Evolutionary conservation across 2,113 vertebrate species (phyloP), one percentile per base, ranked within the genome.

Genomic region (Arvicanthis niloticus): DNA sequence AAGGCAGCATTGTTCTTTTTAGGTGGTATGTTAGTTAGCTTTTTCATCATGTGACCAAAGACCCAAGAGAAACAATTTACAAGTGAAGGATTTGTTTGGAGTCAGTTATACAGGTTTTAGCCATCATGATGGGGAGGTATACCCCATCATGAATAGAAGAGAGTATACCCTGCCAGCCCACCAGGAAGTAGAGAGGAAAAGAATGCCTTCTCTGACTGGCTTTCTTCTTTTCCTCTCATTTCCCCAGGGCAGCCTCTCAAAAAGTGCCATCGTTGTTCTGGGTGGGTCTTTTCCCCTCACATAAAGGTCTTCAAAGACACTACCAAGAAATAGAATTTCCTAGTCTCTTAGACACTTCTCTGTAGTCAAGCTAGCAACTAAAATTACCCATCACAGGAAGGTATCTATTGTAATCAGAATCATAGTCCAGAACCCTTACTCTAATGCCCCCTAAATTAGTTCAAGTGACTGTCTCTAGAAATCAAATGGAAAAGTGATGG

Each of bases 1-100:
- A 96, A 90, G 68, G 91, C 80, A 88, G 22, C 93, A 9, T 16
- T 90, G n/a, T 56, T 88, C 5, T 86, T 84, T 84, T 53, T 65
- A 58, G 1, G 16, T 65, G 51, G 12, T 48, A 62, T 24, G n/a
- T 22, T 37, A 24, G 56, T 48, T 51, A 37, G 58, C 29, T 65
- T 77, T 34, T 22, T 56, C 26, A 89, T 37, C n/a, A 45, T n/a
- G 72, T 31, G 34, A 19, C 29, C 56, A 62, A 76, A 77, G 31
- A 65, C 40, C 56, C 24, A 21, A 90, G 56, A 89, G n/a, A 45
- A 75, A 45, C n/a, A 76, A 45, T 42, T 60, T 62, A 37, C 42
- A 89, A 42, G 60, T 22, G 19, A 77, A 65, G 31, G 19, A 65
- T 77, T 89, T 77, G 56, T 77, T n/a, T 37, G 29, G 42, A 45